phyloP scores from a whole-genome alignment of 2,888 invertebrate species.

The Cantharis rufa region DNA sequence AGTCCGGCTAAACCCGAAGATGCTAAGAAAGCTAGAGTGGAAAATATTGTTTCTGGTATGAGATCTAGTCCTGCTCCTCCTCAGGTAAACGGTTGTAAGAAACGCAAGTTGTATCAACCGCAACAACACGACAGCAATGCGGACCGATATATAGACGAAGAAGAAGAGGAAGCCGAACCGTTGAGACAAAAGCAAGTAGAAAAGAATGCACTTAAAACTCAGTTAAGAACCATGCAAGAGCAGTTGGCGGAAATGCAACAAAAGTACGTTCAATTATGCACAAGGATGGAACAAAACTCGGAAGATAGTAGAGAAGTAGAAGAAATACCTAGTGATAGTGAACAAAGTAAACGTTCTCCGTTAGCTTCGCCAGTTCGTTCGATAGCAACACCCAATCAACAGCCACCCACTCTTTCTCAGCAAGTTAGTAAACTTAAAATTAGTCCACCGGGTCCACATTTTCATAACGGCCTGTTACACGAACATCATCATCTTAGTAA shows the following conservation, averaged over 20 bases:
- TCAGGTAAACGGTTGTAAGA: conserved; percentile 91
- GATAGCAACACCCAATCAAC: conserved; percentile 56
- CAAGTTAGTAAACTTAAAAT: conserved; percentile 55
- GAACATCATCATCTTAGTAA: conserved; percentile 57
- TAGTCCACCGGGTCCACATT: conserved; percentile 55
- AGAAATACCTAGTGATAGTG: conserved; percentile 73
- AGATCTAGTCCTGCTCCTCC: conserved; percentile 82
- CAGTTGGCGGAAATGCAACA: conserved; percentile 91
- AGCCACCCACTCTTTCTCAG: conserved; percentile 60
- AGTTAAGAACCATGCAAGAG: conserved; percentile 84
- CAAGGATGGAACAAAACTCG: conserved; percentile 79
- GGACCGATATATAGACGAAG: conserved; percentile 71
- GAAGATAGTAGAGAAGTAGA: conserved; percentile 77
- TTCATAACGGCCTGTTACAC: conserved; percentile 53
- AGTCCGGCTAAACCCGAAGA: conserved; percentile 67
- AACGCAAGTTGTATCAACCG: conserved; percentile 93
- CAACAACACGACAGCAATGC: conserved; percentile 84
- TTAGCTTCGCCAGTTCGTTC: conserved; percentile 61
- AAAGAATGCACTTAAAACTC: conserved; percentile 83
- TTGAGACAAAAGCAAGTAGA: conserved; percentile 84
- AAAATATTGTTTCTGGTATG: conserved; percentile 94
- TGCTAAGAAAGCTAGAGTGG: conserved; percentile 90
- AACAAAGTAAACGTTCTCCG: conserved; percentile 61
- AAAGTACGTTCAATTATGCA: conserved; percentile 85
- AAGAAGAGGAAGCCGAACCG: conserved; percentile 75